Conservation (phyloP, 1,140 invertebrate genomes). For the Battus philenor region DNA sequence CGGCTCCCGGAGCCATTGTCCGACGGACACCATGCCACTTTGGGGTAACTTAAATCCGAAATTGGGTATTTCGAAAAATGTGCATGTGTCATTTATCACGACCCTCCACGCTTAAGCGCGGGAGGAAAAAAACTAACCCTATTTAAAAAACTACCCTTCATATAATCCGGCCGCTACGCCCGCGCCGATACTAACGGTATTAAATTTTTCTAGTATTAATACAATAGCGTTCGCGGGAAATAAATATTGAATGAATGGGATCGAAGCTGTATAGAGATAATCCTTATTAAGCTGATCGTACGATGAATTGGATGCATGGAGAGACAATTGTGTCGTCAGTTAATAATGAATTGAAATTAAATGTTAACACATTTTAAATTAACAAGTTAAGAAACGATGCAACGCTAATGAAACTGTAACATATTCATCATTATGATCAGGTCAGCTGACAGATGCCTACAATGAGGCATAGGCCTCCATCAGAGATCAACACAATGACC, state of each 20-base stretch:
- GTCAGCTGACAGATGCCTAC: no score
- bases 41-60: slow-evolving; percentile 77
- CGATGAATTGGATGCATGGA: slow-evolving; percentile 34
- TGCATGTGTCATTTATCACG: slow-evolving; percentile 77
- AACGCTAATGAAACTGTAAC: no score
- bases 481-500: no score
- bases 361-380: slow-evolving; percentile 13
- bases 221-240: slow-evolving; percentile 55
- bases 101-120: slow-evolving; percentile 39
- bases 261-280: slow-evolving; percentile 40
- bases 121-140: slow-evolving; percentile 63
- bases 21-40: slow-evolving; percentile 65
- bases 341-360: slow-evolving; percentile 13
- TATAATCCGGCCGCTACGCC: slow-evolving; percentile 57
- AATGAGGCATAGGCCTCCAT: no score
- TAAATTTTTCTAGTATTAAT: slow-evolving; percentile 69
- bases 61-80: slow-evolving; percentile 77
- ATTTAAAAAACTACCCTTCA: slow-evolving; percentile 70
- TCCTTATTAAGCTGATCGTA: slow-evolving; percentile 52
- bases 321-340: slow-evolving; percentile 27
- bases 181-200: slow-evolving; percentile 63
- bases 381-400: no score
- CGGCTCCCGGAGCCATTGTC: slow-evolving; percentile 49
- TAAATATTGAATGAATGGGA: slow-evolving; percentile 68
- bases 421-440: no score